Evolutionary conservation across 92 coral and sea anemone genomes (phyloP), one percentile per base, ranked within the genome.

Genomic region (Phymanthus crucifer): DNA sequence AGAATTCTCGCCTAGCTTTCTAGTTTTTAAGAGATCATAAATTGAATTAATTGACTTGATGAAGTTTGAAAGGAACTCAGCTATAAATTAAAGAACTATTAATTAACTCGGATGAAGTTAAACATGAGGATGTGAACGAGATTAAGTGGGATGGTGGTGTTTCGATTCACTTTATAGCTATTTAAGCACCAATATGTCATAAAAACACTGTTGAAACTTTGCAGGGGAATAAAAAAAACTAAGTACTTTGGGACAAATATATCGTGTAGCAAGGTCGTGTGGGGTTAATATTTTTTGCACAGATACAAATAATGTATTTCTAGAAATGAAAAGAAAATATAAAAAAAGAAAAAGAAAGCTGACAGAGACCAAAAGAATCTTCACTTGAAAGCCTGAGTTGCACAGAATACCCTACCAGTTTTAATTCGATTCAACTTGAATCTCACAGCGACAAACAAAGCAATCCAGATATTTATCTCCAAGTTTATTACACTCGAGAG

Each of bases 11-110:
- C 68, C 34, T 27, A 11, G 68, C 10, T 24, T 61, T 54, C 23
- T 21, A 54, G 64, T 54, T 54, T 21, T 54, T 54, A 54, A 21
- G 27, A 23, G 26, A 54, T 54, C 64, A 54, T 61, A 61, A 61
- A 61, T 61, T 4, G 68, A 61, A 61, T 61, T 61, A 61, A 61
- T 61, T 61, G 68, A 27, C 8, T 61, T 26, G 16, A 29, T 61
- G 68, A 61, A 61, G 17, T 29, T 27, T 61, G 68, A 61, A 61
- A 24, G 32, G 68, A 61, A 61, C 68, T 61, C 34, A 61, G 32
- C 68, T 61, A 16, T 61, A 29, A 61, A 61, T 61, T 61, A 61
- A 61, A 61, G 29, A 24, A 27, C 34, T n/a, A 61, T 61, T 61
- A 61, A 61, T 61, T 23, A 61, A 9, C 68, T 54, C 0, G 64